These are phyloP conservation scores for Lithophane leautieri DNA, from an alignment of 2,888 invertebrate genomes.

Conservation along the genomic window DNA sequence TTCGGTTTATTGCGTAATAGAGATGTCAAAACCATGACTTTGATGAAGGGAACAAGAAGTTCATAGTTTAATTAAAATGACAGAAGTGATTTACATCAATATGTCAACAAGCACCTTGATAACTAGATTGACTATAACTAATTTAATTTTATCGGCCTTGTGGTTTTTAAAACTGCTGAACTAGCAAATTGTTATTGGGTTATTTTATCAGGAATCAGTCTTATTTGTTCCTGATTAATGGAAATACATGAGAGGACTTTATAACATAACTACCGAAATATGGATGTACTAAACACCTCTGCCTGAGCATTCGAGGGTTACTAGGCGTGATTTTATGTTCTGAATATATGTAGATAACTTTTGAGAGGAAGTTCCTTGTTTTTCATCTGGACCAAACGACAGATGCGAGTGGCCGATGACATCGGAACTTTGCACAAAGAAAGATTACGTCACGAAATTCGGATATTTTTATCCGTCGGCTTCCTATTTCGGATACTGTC, in stretches of 20 bases:
- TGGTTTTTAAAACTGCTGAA: background rate
- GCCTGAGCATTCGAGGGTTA: background rate
- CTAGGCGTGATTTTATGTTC: background rate
- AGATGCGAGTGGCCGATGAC: conserved; percentile 38
- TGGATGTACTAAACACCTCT: background rate
- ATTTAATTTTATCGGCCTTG: conserved; percentile 25
- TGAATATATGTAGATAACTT: conserved; percentile 20
- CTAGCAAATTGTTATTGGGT: background rate
- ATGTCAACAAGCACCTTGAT: conserved; percentile 49
- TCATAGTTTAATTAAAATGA: conserved; percentile 64
- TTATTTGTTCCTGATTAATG: background rate
- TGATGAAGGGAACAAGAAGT: conserved; percentile 60
- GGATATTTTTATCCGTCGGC: conserved; percentile 42
- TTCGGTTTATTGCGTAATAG: conserved; percentile 51
- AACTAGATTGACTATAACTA: conserved; percentile 26
- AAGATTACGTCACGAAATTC: conserved; percentile 47
- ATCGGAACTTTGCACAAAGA: conserved; percentile 49
- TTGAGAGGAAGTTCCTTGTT: conserved; percentile 18
- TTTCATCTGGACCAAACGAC: conserved; percentile 40
- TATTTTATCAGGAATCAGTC: background rate
- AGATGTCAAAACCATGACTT: conserved; percentile 57
- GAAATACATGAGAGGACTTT: background rate
- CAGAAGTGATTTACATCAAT: conserved; percentile 59
- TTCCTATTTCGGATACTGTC: conserved; percentile 31
- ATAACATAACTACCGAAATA: background rate